Base-by-base conservation (phyloP, 2,888 invertebrate species). In the Pterostichus madidus region DNA sequence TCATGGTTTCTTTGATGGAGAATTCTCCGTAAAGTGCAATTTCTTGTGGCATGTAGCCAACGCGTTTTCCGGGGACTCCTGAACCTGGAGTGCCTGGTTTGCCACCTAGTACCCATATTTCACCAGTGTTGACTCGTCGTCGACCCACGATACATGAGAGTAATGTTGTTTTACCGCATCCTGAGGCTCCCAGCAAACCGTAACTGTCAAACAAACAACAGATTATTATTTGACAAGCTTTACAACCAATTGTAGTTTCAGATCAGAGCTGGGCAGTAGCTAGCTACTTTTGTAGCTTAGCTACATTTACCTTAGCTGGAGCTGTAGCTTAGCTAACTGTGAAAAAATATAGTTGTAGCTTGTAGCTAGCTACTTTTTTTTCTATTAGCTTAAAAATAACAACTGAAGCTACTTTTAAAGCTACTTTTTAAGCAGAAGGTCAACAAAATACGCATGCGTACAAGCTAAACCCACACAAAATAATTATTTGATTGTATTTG, bases 1-100 rank as follows among this genome's bases (percentile, higher is more conserved):
- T 95, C 95, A 98, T 96, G 0, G 98, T 98, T 90, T 98, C 98
- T 85, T 94, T 94, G 87, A 98, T 98, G 46, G 97, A 96, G 91
- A 98, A 98, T 91, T 97, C 97, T 1, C 96, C 97, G 89, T 96
- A 97, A 0, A 97, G 91, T 0, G 97, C 97, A 83, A 96, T 97
- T 91, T 97, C 97, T 87, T 97, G 95, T 0, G 98, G 98, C 98
- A 98, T 98, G 91, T 98, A 98, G 76, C 98, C 98, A n/a, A 98
- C 97, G 32, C 96, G 93, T 88, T 96, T 96, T 8, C 98, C 98
- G 0, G 98, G 98, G 13, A 97, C 96, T 5, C 96, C 96, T 5
- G 96, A 97, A n/a, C 94, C 97, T 88, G 93, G 94, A 0, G 96
- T 95, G 2, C 97, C 98, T 0, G 98, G 98, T 86, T 94, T 95